Conservation (phyloP, 2,888 invertebrate species). For the Acanthopleura granulata region DNA sequence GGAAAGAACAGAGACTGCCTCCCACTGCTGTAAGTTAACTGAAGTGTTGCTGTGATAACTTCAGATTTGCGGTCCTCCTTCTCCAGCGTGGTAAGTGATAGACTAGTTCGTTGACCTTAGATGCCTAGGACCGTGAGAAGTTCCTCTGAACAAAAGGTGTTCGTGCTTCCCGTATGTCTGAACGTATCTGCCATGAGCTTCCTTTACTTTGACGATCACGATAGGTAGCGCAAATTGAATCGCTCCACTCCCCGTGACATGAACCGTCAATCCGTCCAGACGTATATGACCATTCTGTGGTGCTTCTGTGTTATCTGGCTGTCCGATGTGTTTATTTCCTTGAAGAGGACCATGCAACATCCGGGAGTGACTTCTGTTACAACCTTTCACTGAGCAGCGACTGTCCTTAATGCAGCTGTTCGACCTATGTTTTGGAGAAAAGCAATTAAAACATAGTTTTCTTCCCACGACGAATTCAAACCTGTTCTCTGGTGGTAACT, state of each 20-base stretch:
- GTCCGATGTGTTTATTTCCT: not conserved
- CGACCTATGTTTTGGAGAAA: not conserved
- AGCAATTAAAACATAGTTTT: not conserved
- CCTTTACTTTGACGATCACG: not conserved
- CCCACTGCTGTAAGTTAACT: not conserved
- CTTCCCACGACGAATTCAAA: too few relatives aligned
- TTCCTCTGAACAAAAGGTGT: not conserved
- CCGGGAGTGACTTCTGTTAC: not conserved
- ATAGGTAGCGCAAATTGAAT: not conserved
- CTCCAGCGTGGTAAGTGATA: not conserved
- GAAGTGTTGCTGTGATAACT: not conserved
- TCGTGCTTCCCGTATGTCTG: not conserved
- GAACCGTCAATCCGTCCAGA: not conserved
- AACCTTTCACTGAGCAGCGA: not conserved
- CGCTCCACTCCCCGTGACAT: not conserved
- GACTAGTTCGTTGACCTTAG: not conserved
- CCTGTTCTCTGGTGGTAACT: not conserved
- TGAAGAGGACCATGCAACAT: constrained; percentile 3
- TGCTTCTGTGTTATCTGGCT: not conserved
- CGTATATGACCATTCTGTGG: not conserved
- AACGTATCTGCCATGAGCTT: not conserved
- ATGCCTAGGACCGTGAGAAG: not conserved
- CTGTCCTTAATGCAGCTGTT: not conserved
- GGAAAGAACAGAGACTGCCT: not conserved
- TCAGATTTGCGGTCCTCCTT: not conserved